Conservation (phyloP, 2,113 vertebrate species). For the Podarcis raffonei region DNA sequence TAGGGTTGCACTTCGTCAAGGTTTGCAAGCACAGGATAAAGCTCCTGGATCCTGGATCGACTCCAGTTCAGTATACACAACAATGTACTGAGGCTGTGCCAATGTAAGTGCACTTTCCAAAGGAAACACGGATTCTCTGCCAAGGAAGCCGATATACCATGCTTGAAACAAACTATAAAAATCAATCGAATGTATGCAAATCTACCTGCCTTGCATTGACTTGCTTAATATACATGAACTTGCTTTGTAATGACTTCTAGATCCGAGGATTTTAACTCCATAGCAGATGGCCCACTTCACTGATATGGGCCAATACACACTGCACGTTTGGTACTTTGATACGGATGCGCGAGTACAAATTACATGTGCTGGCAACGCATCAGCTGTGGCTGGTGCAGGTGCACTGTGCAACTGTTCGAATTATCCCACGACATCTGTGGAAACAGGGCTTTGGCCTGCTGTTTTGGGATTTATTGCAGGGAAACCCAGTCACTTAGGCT, state of each 20-base stretch:
- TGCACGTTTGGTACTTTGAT: neutral
- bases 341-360: neutral
- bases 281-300: neutral
- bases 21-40: neutral
- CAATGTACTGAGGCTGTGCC: neutral
- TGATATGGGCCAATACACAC: neutral
- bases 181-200: neutral
- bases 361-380: neutral
- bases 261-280: neutral
- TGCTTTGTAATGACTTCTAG: neutral
- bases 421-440: neutral
- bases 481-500: neutral
- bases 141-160: neutral
- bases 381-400: neutral
- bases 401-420: neutral
- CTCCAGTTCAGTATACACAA: neutral
- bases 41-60: neutral
- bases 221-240: neutral
- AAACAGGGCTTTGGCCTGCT: neutral
- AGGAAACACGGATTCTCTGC: neutral
- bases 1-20: neutral
- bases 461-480: neutral
- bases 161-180: neutral
- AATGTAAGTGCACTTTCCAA: neutral
- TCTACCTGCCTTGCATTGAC: neutral